Conservation (phyloP, 2,888 invertebrate genomes). For the Campoletis raptor region DNA sequence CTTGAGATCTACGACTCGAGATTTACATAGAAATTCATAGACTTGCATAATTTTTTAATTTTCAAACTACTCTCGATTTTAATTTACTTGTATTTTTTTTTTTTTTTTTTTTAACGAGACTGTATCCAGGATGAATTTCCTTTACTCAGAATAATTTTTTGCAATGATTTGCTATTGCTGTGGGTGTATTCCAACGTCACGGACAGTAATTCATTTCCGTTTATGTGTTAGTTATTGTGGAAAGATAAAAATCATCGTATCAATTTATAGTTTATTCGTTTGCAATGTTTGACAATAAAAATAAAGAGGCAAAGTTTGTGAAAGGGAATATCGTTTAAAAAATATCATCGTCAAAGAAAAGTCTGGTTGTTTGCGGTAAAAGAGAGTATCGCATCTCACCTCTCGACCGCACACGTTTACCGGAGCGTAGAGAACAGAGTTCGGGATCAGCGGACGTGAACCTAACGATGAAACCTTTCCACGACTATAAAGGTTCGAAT, state of each 20-base stretch:
- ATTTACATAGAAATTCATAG: no score
- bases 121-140: not conserved
- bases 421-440: conserved; percentile 59
- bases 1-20: no score
- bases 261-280: conserved; percentile 8
- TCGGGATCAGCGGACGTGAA: conserved; percentile 61
- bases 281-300: not conserved
- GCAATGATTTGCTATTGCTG: not conserved
- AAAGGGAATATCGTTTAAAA: not conserved
- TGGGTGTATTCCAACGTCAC: conserved; percentile 36
- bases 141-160: not conserved
- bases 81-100: not conserved
- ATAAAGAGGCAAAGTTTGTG: not conserved
- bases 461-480: conserved; percentile 44
- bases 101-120: not conserved
- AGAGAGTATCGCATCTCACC: conserved; percentile 32
- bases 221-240: conserved; percentile 11
- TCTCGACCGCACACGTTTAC: conserved; percentile 48
- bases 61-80: not conserved
- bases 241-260: conserved; percentile 24
- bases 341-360: not conserved
- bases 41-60: not conserved
- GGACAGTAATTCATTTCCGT: conserved; percentile 41
- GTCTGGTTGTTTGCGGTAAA: not conserved
- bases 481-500: conserved; percentile 12